Conservation (phyloP, 37 sponge, comb jelly and placozoan species). For the Eunapius fragilis region DNA sequence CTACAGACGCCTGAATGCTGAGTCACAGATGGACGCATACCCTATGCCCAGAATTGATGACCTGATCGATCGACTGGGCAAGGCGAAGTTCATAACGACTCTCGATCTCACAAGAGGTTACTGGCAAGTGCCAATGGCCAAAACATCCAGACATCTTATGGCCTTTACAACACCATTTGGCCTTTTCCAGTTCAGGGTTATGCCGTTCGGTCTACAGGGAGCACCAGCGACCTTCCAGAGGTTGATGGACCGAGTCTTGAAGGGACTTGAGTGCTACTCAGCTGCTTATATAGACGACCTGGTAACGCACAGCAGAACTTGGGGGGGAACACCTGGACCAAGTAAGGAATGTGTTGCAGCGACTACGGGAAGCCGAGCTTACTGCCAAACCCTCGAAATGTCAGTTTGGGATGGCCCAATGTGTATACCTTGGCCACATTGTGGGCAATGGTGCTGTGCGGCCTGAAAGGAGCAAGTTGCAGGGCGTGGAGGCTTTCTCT, state of each 20-base stretch:
- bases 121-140: conserved; percentile 54
- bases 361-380: conserved; percentile 35
- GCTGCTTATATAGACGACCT: conserved; percentile 65
- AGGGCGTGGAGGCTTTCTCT: conserved; percentile 25
- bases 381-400: conserved; percentile 57
- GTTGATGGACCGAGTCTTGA: conserved; percentile 59
- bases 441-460: conserved; percentile 38
- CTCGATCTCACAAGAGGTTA: conserved; percentile 55
- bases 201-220: conserved; percentile 75
- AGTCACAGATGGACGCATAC: conserved; percentile 49
- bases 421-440: conserved; percentile 60
- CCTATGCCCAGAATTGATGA: conserved; percentile 71
- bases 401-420: conserved; percentile 40
- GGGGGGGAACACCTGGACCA: conserved; percentile 55
- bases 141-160: conserved; percentile 15
- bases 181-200: conserved; percentile 57
- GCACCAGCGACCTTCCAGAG: conserved; percentile 74
- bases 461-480: conserved; percentile 42
- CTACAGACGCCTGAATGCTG: conserved; percentile 56
- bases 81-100: conserved; percentile 38
- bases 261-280: conserved; percentile 16
- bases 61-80: conserved; percentile 51
- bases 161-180: conserved; percentile 65
- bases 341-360: conserved; percentile 8
- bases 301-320: conserved; percentile 29